These are phyloP conservation scores for Etheostoma perlongum DNA, from an alignment of 2,797 vertebrate species.

Conservation along the genomic window DNA sequence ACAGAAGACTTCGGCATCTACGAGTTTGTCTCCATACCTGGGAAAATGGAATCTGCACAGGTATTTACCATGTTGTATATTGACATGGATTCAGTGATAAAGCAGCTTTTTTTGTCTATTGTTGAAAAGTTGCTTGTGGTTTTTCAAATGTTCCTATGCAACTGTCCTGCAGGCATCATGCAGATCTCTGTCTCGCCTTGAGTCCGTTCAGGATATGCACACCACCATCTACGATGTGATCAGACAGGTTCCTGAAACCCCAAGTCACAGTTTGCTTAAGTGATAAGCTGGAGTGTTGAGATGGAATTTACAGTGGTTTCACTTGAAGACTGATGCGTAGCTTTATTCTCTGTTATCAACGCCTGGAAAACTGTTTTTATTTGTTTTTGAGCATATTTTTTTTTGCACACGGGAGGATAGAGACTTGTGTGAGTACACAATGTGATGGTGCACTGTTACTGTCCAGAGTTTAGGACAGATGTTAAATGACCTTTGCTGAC, in stretches of 20 bases:
- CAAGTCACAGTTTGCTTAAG: constrained; percentile 82
- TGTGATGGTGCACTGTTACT: constrained; percentile 71
- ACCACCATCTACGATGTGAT: constrained; percentile 97
- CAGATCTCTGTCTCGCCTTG: constrained; percentile 84
- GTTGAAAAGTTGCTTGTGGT: neutral
- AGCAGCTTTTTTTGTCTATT: neutral
- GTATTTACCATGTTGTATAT: constrained; percentile 70
- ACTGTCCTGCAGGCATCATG: constrained; percentile 85
- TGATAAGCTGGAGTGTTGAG: constrained; percentile 59
- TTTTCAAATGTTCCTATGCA: constrained; percentile 23
- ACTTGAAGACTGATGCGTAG: constrained; percentile 56
- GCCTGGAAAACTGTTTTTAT: constrained; percentile 31
- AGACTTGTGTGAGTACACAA: constrained; percentile 50
- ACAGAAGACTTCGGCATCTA: constrained; percentile 97
- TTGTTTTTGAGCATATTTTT: constrained; percentile 34
- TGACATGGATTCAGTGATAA: neutral
- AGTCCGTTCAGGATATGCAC: constrained; percentile 85
- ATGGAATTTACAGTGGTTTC: constrained; percentile 27
- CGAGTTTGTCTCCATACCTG: constrained; percentile 94
- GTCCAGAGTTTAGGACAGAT: constrained; percentile 40
- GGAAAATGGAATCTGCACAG: constrained; percentile 86
- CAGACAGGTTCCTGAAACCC: constrained; percentile 90
- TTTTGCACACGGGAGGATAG: constrained; percentile 67
- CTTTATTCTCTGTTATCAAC: constrained; percentile 53
- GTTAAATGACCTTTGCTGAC: constrained; percentile 48